Percentiles rank a stretch among this genome's conserved stretches.
Conservation (phyloP, 2,113 vertebrate genomes). For the Tiliqua scincoides region DNA sequence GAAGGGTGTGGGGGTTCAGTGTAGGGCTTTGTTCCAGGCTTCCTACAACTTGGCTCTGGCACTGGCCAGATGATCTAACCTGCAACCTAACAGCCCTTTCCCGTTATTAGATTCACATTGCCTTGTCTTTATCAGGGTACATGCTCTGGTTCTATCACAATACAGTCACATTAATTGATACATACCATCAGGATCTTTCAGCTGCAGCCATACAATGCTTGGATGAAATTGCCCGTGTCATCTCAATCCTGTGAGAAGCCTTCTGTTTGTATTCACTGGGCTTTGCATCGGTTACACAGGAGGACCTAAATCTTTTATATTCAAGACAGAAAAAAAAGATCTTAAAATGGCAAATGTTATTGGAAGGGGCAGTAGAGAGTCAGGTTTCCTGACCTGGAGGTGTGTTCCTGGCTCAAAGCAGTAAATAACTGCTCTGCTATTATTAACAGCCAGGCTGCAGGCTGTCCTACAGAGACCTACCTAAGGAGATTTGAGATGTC, state of each 20-base stretch:
- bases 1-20: no score
- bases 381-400: constrained; percentile 49
- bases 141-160: no score
- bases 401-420: constrained; percentile 22
- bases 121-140: no score
- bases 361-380: not conserved
- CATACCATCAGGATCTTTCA: not conserved
- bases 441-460: constrained; percentile 55
- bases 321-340: constrained; percentile 6
- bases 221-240: constrained; percentile 15
- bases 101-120: no score
- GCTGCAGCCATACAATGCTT: not conserved
- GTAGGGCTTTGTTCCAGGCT: no score
- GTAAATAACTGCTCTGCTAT: constrained; percentile 47
- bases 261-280: constrained; percentile 47
- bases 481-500: constrained; percentile 40
- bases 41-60: no score
- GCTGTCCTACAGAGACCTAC: constrained; percentile 31
- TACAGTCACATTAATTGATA: no score
- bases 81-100: no score
- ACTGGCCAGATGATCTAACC: no score
- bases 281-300: constrained; percentile 5
- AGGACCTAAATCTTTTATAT: constrained; percentile 16
- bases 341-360: constrained; percentile 20
- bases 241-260: constrained; percentile 22